Evolutionary conservation across 2,797 vertebrate genomes (phyloP).

Genomic region (Lacerta bilineata): DNA sequence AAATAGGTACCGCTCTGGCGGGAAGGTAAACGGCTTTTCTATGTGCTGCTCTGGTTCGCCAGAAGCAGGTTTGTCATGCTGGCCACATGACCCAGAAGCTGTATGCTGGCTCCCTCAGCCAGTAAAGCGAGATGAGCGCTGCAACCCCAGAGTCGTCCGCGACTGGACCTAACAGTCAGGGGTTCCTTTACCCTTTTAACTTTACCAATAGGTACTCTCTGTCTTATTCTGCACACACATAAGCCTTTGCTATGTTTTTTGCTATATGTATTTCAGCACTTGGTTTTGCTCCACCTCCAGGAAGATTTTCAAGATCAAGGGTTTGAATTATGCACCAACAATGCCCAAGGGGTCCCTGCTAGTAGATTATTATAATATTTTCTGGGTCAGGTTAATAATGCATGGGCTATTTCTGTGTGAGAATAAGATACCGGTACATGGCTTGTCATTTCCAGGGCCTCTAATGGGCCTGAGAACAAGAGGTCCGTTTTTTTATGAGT

Average conservation of each 20-base stretch:
- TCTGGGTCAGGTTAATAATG: slow-evolving; percentile 79
- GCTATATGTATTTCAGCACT: background rate
- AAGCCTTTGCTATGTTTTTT: background rate
- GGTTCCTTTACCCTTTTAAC: too few species aligned
- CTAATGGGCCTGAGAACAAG: slow-evolving; percentile 15
- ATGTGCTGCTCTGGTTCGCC: too few species aligned
- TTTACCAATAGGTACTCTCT: background rate
- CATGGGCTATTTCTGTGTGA: slow-evolving; percentile 69
- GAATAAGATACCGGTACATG: slow-evolving; percentile 56
- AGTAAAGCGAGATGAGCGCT: too few species aligned
- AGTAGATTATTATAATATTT: slow-evolving; percentile 74
- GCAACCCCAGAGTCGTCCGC: too few species aligned
- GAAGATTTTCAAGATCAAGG: slow-evolving; percentile 49
- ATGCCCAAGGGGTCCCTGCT: slow-evolving; percentile 57
- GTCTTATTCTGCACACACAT: background rate
- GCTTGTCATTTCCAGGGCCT: slow-evolving; percentile 70
- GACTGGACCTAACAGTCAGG: too few species aligned
- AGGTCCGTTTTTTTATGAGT: slow-evolving; percentile 47
- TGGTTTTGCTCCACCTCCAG: slow-evolving; percentile 45
- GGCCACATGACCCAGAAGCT: too few species aligned
- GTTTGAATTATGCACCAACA: slow-evolving; percentile 65
- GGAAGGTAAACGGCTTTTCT: too few species aligned
- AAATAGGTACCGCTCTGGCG: too few species aligned
- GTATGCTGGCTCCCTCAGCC: too few species aligned
- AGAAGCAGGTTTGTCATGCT: too few species aligned